Evolutionary conservation across 2,797 vertebrate species (phyloP), one percentile per base, ranked within the genome.

Genomic region (Halcyon chelicuti): DNA sequence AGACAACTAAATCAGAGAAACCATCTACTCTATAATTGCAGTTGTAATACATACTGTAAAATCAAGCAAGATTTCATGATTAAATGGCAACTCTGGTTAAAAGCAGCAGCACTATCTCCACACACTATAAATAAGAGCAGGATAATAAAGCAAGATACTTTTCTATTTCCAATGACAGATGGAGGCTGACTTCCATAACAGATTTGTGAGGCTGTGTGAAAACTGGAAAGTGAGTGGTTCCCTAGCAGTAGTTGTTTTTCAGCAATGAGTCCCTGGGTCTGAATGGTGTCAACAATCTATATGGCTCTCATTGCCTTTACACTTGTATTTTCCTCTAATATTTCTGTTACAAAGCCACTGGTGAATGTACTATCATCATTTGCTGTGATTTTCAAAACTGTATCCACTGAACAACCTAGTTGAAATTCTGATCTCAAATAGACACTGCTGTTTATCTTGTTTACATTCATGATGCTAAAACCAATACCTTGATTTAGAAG

Each of bases 111-210:
- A 14, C 79, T 87, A 74, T 54, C 42, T 86, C 54, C n/a, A 40
- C 82, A 44, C 37, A 12, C 20, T 92, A 49, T 61, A 89, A 95
- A 70, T 90, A 92, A 84, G 35, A 95, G 35, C 61, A 89, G 40
- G 39, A 74, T 46, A 73, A 28, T 62, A 85, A 29, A 16, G 46
- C 25, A 63, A 28, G 60, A 19, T 77, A 35, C 31, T 77, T 73
- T 31, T 87, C 42, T 62, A 51, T 55, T 62, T 87, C 71, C 31
- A 47, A 4, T 58, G 82, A 14, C 25, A 58, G 37, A 22, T 35
- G 40, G 71, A 57, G 51, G 9, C 29, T 70, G 49, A 61, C 14
- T n/a, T 81, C 46, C 9, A 0, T 12, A 19, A 74, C 21, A 73
- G 47, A 33, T 52, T 22, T 67, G 31, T 62, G 58, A 90, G 81